A percentile compares a stretch with the other conserved stretches of the same genome.
These are phyloP conservation scores for Philypnodon macrostomus DNA, from an alignment of 2,797 vertebrate genomes.

Conservation along the genomic window DNA sequence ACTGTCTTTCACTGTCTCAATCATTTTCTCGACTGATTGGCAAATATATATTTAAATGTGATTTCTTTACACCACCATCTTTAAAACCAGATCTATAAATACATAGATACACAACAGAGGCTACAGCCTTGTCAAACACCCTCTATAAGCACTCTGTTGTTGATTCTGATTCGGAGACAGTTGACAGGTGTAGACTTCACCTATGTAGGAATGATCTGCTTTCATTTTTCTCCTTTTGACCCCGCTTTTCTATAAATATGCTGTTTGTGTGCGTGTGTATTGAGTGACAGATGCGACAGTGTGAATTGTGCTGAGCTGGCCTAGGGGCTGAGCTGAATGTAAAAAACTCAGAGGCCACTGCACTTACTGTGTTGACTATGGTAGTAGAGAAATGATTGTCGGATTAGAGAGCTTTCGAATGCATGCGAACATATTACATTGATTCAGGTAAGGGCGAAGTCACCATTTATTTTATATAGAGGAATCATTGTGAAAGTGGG, in stretches of 20 bases:
- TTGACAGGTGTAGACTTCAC: conserved; percentile 65
- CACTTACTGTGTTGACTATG: conserved; percentile 1
- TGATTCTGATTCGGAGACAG: conserved; percentile 65
- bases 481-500: too few relatives aligned
- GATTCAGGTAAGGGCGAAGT: too few relatives aligned
- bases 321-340: conserved; percentile 60
- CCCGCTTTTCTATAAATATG: conserved; percentile 71
- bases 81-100: conserved; percentile 62
- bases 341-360: too few relatives aligned
- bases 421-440: too few relatives aligned
- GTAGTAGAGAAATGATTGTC: conserved; percentile 1
- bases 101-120: conserved; percentile 53
- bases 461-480: too few relatives aligned
- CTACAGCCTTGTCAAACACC: conserved; percentile 66
- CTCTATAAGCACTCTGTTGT: conserved; percentile 52
- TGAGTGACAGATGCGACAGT: conserved; percentile 41
- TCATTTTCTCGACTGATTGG: conserved; percentile 39
- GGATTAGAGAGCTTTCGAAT: too few relatives aligned
- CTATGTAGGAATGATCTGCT: conserved; percentile 63
- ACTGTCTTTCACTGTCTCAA: conserved; percentile 16
- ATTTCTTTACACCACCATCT: conserved; percentile 4
- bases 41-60: conserved; percentile 29
- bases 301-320: conserved; percentile 58
- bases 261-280: conserved; percentile 44
- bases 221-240: conserved; percentile 60